A percentile compares a stretch with the other conserved stretches of the same genome.
These are phyloP conservation scores for Perizoma affinitatum DNA, from an alignment of 2,888 invertebrate species.

Conservation along the genomic window DNA sequence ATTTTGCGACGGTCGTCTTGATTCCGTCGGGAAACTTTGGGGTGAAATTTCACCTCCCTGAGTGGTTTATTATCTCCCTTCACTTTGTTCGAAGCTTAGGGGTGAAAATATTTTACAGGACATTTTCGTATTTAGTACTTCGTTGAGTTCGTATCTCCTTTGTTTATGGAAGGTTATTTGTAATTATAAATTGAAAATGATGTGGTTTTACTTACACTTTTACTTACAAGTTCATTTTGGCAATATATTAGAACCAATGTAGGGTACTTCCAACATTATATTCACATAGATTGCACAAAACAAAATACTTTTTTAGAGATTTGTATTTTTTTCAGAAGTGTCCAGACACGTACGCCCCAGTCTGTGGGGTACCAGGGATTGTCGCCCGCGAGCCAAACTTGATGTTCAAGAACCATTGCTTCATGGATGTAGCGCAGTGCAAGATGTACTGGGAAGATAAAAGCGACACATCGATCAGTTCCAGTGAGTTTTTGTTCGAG, in stretches of 20 bases:
- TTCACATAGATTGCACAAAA: too few relatives aligned
- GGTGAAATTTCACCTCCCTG: constrained; percentile 1
- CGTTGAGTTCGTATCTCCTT: too few relatives aligned
- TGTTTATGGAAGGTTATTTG: too few relatives aligned
- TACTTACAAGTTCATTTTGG: too few relatives aligned
- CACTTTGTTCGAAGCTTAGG: not conserved
- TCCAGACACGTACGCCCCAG: constrained; percentile 68
- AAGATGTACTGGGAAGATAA: constrained; percentile 66
- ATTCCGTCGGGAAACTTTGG: not conserved
- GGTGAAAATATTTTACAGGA: constrained; percentile 18
- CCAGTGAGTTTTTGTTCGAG: constrained; percentile 45
- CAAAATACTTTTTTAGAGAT: not conserved
- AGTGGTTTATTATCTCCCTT: constrained; percentile 9
- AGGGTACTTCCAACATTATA: too few relatives aligned
- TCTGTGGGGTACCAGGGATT: constrained; percentile 65
- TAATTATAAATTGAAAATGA: too few relatives aligned
- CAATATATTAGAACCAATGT: too few relatives aligned
- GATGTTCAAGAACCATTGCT: constrained; percentile 75
- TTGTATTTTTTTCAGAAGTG: constrained; percentile 53
- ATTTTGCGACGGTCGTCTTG: not conserved
- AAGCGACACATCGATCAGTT: constrained; percentile 54
- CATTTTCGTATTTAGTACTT: constrained; percentile 5
- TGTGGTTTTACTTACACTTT: too few relatives aligned
- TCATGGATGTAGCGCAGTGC: constrained; percentile 75
- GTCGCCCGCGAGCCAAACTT: constrained; percentile 61